Percentiles rank a stretch among this genome's conserved stretches.
phyloP scores from a whole-genome alignment of 2,113 vertebrate species.

The Solenodon paradoxus region DNA sequence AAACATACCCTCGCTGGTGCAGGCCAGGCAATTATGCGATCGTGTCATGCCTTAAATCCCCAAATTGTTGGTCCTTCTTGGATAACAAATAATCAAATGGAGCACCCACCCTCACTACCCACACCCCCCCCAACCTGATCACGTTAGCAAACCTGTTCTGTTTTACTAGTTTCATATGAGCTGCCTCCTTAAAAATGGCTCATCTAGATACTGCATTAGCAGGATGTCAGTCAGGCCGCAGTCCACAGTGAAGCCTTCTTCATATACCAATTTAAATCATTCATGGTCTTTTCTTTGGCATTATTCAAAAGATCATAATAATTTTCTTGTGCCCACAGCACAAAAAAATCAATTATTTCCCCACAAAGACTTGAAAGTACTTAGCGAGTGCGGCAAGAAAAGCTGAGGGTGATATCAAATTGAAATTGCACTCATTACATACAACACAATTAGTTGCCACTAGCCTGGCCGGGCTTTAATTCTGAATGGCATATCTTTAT shows the following conservation, averaged over 20 bases:
- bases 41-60: conserved; percentile 80
- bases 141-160: conserved; percentile 81
- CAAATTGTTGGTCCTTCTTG: conserved; percentile 80
- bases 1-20: conserved; percentile 81
- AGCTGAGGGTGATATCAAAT: conserved; percentile 99
- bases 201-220: conserved; percentile 95
- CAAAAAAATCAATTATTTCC: conserved; percentile 99
- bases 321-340: conserved; percentile 99
- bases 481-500: conserved; percentile 99
- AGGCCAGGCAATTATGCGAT: conserved; percentile 84
- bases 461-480: conserved; percentile 99
- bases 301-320: conserved; percentile 99
- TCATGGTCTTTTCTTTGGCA: conserved; percentile 99
- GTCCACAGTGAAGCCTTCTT: conserved; percentile 94
- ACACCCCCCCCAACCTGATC: background rate
- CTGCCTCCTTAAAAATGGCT: conserved; percentile 92
- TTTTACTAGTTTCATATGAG: conserved; percentile 85
- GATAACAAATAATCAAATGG: conserved; percentile 81
- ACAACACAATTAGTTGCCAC: conserved; percentile 99
- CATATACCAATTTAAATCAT: conserved; percentile 99
- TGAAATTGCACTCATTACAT: conserved; percentile 99
- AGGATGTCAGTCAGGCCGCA: conserved; percentile 95
- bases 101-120: conserved; percentile 36
- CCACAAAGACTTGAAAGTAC: conserved; percentile 99
- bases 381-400: conserved; percentile 99